Evolutionary conservation across 2,888 invertebrate species (phyloP), one percentile per base, ranked within the genome.

Genomic region (Galeruca laticollis): DNA sequence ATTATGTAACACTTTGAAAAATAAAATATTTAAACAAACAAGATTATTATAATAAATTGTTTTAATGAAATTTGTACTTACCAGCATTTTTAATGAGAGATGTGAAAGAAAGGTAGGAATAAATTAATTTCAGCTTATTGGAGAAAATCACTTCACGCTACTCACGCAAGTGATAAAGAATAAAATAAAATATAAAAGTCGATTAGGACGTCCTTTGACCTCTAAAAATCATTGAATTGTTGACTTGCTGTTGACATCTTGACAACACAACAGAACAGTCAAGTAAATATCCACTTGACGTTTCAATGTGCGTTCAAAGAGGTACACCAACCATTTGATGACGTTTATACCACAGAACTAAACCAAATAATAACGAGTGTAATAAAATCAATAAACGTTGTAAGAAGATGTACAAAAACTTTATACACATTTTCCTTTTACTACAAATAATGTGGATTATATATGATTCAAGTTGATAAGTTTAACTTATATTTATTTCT

Each of bases 141-240:
- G 61, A 60, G 52, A 10, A 51, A 20, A 51, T 60, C 52, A 54
- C 56, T 54, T n/a, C 56, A 43, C 62, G 69, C 66, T 74, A 67
- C 63, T 67, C 67, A 60, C 37, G 33, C 33, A 69, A 70, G 59
- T 65, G 69, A 72, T 15, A 35, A 11, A 10, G 18, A 52, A 18
- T 20, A 11, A 26, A 33, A 68, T 73, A 73, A 63, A 67, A n/a
- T n/a, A n/a, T n/a, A n/a, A 51, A 68, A 56, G 68, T 71, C 71
- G 54, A 61, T 57, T 63, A 70, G 74, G 75, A 75, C 75, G 73
- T 74, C 74, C 74, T 76, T 73, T 76, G 76, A 76, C 76, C 75
- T 72, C 60, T 67, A 67, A 54, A 67, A 67, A 21, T 66, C 37
- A 60, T 26, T 26, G 4, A 3, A 26, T 6, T 26, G 26, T 26